phyloP scores from a whole-genome alignment of 2,888 invertebrate species.

The Stegana nigrithorax region DNA sequence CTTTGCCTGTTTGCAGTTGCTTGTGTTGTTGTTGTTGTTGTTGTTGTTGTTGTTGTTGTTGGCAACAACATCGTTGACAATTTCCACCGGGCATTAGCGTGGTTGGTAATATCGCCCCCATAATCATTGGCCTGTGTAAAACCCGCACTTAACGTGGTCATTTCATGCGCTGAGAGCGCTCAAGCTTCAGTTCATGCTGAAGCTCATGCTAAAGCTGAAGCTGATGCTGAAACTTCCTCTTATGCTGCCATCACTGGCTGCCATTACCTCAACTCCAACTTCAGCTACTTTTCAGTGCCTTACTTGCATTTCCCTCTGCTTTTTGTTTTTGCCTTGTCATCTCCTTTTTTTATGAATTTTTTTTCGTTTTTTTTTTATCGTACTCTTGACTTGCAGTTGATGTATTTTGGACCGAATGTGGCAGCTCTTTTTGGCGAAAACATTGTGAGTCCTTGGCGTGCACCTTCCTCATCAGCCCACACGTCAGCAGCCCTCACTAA shows the following conservation, averaged over 20 bases:
- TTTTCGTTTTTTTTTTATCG: constrained; percentile 10
- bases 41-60: constrained; percentile 29
- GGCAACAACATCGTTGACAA: constrained; percentile 47
- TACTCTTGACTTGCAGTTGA: constrained; percentile 15
- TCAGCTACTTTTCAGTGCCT: too few relatives aligned
- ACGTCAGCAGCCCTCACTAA: too few relatives aligned
- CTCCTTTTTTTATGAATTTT: background rate
- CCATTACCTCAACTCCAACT: too few relatives aligned
- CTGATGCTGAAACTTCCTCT: too few relatives aligned
- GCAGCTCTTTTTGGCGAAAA: constrained; percentile 50
- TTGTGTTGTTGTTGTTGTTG: too few relatives aligned
- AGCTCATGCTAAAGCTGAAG: too few relatives aligned
- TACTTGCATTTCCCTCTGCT: too few relatives aligned
- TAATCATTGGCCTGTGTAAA: constrained; percentile 62
- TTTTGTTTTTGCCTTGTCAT: too few relatives aligned
- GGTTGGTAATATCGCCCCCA: constrained; percentile 44
- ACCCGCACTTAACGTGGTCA: constrained; percentile 64
- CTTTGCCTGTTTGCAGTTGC: constrained; percentile 26
- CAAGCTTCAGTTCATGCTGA: constrained; percentile 14
- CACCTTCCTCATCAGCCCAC: too few relatives aligned
- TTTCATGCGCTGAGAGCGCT: constrained; percentile 40
- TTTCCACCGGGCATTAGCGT: constrained; percentile 58
- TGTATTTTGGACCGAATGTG: constrained; percentile 32
- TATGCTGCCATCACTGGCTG: too few relatives aligned
- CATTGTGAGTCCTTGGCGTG: constrained; percentile 26